phyloP scores from a whole-genome alignment of 2,888 invertebrate species.

The Idaea aversata region DNA sequence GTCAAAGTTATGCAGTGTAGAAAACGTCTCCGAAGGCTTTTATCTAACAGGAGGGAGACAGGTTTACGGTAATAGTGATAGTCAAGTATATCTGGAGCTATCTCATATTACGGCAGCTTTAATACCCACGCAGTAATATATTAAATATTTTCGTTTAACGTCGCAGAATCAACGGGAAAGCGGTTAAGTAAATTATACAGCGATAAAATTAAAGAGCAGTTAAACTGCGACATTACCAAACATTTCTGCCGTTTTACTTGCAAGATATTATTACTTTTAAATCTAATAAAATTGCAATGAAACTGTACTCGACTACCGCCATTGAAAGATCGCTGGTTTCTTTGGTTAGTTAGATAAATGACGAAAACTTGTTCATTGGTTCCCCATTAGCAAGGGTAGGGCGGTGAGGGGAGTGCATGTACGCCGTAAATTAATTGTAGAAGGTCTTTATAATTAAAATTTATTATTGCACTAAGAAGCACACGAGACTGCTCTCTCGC shows the following conservation, averaged over 20 bases:
- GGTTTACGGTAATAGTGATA: not conserved
- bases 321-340: slow-evolving; percentile 54
- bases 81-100: not conserved
- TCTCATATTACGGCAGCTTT: slow-evolving; percentile 12
- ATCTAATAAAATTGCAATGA: slow-evolving; percentile 59
- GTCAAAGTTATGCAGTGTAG: not conserved
- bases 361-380: slow-evolving; percentile 73
- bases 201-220: slow-evolving; percentile 45
- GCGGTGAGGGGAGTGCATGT: slow-evolving; percentile 41
- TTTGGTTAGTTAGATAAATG: slow-evolving; percentile 67
- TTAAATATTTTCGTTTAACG: slow-evolving; percentile 12
- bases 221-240: slow-evolving; percentile 25
- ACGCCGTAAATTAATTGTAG: slow-evolving; percentile 65
- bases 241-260: slow-evolving; percentile 3
- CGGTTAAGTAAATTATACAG: slow-evolving; percentile 34
- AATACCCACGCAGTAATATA: slow-evolving; percentile 16
- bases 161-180: slow-evolving; percentile 13
- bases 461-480: slow-evolving; percentile 52
- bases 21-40: not conserved
- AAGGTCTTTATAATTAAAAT: slow-evolving; percentile 66
- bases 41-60: not conserved
- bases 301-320: slow-evolving; percentile 60
- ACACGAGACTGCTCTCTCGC: slow-evolving; percentile 27
- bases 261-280: slow-evolving; percentile 45
- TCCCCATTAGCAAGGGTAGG: slow-evolving; percentile 72